Evolutionary conservation across 1,140 invertebrate species (phyloP).

Genomic region (Nephila pilipes): DNA sequence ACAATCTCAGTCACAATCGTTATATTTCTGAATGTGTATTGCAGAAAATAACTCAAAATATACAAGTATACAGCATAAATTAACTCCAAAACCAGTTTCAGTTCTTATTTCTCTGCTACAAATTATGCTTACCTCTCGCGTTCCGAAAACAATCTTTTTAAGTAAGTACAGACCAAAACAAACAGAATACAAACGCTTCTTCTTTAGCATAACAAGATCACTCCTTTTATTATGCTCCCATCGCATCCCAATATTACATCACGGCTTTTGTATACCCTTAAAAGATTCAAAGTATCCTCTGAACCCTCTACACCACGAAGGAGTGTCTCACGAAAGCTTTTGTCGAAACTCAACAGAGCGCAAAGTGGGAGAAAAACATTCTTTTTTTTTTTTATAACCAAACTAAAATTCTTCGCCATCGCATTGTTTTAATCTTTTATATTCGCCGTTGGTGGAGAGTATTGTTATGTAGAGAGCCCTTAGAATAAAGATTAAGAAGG

Average conservation of each 20-base stretch:
- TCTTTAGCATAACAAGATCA: no score
- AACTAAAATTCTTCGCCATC: background rate
- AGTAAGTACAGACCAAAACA: no score
- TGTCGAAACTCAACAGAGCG: slow-evolving; percentile 6
- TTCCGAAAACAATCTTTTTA: no score
- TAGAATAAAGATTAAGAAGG: background rate
- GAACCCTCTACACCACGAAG: background rate
- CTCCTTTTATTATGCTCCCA: background rate
- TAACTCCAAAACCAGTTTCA: no score
- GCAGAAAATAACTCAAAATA: no score
- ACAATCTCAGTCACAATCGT: no score
- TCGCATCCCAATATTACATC: background rate
- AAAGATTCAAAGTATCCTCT: background rate
- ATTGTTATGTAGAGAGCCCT: background rate
- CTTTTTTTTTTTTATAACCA: background rate
- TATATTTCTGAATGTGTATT: no score
- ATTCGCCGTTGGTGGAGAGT: background rate
- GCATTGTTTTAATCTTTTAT: slow-evolving; percentile 31
- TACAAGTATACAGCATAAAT: no score
- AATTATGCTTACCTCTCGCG: no score
- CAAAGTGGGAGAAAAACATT: background rate
- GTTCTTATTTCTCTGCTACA: no score
- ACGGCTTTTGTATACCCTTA: background rate
- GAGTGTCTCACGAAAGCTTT: background rate
- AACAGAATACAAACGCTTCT: no score